phyloP scores from a whole-genome alignment of 2,888 invertebrate species.

The Scaeva pyrastri region DNA sequence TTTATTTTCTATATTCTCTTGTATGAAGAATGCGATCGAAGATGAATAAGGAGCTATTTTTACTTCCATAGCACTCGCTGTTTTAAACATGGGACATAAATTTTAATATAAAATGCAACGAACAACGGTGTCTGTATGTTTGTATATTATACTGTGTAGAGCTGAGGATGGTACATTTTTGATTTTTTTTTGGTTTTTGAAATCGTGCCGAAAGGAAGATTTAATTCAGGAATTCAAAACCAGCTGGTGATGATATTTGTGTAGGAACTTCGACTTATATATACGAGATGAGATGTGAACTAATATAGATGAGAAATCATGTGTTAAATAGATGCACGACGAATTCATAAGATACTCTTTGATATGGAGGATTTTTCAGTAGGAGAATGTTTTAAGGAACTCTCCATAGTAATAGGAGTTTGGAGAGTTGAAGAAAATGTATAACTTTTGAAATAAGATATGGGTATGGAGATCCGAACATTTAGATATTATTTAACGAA shows the following conservation, averaged over 20 bases:
- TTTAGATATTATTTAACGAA: no score
- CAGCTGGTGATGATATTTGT: conserved; percentile 57
- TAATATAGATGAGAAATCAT: conserved; percentile 30
- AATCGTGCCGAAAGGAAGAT: conserved; percentile 66
- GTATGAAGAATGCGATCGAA: conserved; percentile 78
- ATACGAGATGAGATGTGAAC: conserved; percentile 8
- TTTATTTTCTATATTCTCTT: not conserved
- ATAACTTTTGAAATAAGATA: no score
- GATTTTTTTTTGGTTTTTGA: conserved; percentile 24
- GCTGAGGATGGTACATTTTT: conserved; percentile 12
- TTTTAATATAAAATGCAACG: conserved; percentile 53
- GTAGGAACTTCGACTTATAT: not conserved
- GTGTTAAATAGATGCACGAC: conserved; percentile 51
- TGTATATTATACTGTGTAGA: not conserved
- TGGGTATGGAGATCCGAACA: no score
- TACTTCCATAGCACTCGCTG: conserved; percentile 77
- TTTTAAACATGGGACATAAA: conserved; percentile 73
- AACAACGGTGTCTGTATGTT: conserved; percentile 28
- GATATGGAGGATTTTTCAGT: not conserved
- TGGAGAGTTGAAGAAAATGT: no score
- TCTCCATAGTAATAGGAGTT: no score
- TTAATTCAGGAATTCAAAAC: conserved; percentile 46
- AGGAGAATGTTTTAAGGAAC: not conserved
- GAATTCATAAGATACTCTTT: not conserved
- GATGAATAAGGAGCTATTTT: conserved; percentile 83